Conservation (phyloP, 2,888 invertebrate species). For the Masnerella sp. region DNA sequence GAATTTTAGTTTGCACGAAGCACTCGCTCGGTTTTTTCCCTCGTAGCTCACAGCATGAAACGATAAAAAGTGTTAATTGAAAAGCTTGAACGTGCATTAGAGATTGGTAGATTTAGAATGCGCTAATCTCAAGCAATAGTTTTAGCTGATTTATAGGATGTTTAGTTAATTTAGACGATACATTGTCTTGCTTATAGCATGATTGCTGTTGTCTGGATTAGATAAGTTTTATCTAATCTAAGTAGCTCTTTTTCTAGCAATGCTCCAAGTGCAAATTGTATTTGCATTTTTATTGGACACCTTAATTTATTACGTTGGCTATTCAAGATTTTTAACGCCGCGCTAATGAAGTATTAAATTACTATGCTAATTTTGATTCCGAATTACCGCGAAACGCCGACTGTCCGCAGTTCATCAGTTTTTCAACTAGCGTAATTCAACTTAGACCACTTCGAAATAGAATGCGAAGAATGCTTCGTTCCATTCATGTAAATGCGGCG, state of each 20-base stretch:
- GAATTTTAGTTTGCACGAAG: background rate
- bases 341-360: slow-evolving; percentile 33
- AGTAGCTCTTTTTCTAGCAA: slow-evolving; percentile 26
- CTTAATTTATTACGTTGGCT: slow-evolving; percentile 32
- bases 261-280: slow-evolving; percentile 12
- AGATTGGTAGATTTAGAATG: background rate
- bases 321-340: slow-evolving; percentile 18
- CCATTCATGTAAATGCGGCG: slow-evolving; percentile 12
- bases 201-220: slow-evolving; percentile 21
- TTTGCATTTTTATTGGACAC: slow-evolving; percentile 46
- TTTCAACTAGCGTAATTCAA: slow-evolving; percentile 21
- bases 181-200: slow-evolving; percentile 26
- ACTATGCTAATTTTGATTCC: slow-evolving; percentile 2
- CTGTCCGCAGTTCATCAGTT: slow-evolving; percentile 15
- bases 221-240: slow-evolving; percentile 48
- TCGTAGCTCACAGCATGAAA: background rate
- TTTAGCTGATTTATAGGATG: slow-evolving; percentile 31
- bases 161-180: slow-evolving; percentile 45
- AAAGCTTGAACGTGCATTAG: background rate
- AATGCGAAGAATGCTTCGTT: slow-evolving; percentile 20
- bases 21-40: background rate
- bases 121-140: background rate
- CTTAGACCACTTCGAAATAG: slow-evolving; percentile 4
- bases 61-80: slow-evolving; percentile 21
- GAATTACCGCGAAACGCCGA: slow-evolving; percentile 9